phyloP scores from a whole-genome alignment of 1,140 invertebrate species.

The Colletes latitarsis region DNA sequence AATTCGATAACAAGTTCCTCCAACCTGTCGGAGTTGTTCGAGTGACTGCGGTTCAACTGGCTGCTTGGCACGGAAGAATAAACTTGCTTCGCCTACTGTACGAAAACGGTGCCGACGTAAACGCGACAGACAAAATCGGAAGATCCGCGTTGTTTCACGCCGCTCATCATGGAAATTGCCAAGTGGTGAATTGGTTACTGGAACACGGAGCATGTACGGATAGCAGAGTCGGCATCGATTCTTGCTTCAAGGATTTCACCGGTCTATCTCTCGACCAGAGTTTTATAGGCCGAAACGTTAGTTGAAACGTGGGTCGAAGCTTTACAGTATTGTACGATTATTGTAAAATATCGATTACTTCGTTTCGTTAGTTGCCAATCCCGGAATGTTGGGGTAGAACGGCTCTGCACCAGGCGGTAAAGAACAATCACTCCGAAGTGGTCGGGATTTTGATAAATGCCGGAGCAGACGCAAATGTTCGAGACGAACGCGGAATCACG shows the following conservation, averaged over 20 bases:
- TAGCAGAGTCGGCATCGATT: slow-evolving; percentile 34
- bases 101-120: slow-evolving; percentile 49
- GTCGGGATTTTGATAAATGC: slow-evolving; percentile 58
- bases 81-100: slow-evolving; percentile 49
- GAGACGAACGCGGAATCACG: slow-evolving; percentile 23
- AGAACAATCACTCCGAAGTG: slow-evolving; percentile 59
- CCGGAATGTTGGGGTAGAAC: slow-evolving; percentile 67
- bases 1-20: neutral
- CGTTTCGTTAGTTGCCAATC: slow-evolving; percentile 42
- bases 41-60: slow-evolving; percentile 57
- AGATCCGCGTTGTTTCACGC: slow-evolving; percentile 61
- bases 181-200: slow-evolving; percentile 53
- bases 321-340: too few relatives aligned
- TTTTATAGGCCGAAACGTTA: slow-evolving; percentile 22
- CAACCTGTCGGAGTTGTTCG: slow-evolving; percentile 22
- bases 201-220: slow-evolving; percentile 37
- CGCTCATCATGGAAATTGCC: slow-evolving; percentile 36
- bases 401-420: slow-evolving; percentile 68
- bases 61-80: slow-evolving; percentile 55
- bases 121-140: slow-evolving; percentile 62
- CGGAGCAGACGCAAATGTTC: slow-evolving; percentile 26
- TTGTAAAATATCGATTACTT: neutral
- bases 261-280: neutral
- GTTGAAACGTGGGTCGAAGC: neutral
- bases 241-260: slow-evolving; percentile 27